These are phyloP conservation scores for Elegia similella DNA, from an alignment of 2,888 invertebrate genomes.

Conservation along the genomic window DNA sequence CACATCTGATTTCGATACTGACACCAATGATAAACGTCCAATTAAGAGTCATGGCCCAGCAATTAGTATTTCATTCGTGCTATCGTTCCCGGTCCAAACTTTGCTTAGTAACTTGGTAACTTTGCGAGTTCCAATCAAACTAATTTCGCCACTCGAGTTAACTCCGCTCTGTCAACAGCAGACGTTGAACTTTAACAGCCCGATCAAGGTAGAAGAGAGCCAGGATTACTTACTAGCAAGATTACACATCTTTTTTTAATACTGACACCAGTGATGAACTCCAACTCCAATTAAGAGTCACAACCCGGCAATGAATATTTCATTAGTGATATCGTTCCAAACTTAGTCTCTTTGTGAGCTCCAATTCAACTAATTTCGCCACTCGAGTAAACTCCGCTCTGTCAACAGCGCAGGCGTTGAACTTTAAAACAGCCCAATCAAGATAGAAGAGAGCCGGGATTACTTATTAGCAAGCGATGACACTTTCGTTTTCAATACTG, in stretches of 20 bases:
- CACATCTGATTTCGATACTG: not conserved
- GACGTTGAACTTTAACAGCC: constrained; percentile 31
- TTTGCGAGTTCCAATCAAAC: not conserved
- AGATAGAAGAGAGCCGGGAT: constrained; percentile 22
- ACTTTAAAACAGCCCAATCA: constrained; percentile 38
- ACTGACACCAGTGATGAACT: too few relatives aligned
- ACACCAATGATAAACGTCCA: too few relatives aligned
- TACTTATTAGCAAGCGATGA: not conserved
- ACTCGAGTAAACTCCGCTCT: not conserved
- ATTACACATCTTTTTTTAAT: not conserved
- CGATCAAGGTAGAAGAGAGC: too few relatives aligned
- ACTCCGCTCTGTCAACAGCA: not conserved
- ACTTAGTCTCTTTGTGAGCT: too few relatives aligned
- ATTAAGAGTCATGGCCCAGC: too few relatives aligned
- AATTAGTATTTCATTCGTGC: too few relatives aligned
- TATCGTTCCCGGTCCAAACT: too few relatives aligned
- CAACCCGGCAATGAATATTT: too few relatives aligned
- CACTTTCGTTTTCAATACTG: not conserved
- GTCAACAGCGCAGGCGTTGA: constrained; percentile 20
- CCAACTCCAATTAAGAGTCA: too few relatives aligned
- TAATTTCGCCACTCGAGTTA: not conserved
- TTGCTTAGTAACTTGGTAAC: too few relatives aligned
- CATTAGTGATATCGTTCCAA: too few relatives aligned
- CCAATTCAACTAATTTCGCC: not conserved
- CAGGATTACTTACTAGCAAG: not conserved